Conservation (phyloP, 2,113 vertebrate species). For the Eurystomus gularis region DNA sequence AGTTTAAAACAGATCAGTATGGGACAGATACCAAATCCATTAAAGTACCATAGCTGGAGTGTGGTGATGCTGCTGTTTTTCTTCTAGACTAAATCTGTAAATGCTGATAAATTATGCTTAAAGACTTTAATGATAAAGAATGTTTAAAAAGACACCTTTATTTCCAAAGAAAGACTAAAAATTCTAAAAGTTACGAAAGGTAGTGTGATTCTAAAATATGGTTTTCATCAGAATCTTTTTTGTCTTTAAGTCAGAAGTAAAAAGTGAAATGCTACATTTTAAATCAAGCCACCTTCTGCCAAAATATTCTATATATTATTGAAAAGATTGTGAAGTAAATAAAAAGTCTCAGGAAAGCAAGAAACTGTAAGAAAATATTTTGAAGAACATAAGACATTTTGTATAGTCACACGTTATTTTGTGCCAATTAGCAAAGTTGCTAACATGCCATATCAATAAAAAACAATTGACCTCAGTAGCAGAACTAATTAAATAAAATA, state of each 20-base stretch:
- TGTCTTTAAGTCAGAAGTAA: neutral
- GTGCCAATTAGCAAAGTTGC: constrained; percentile 68
- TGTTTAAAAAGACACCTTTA: neutral
- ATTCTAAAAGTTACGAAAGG: neutral
- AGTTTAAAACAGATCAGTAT: neutral
- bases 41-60: neutral
- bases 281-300: neutral
- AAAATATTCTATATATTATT: neutral
- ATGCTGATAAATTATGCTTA: neutral
- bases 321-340: neutral
- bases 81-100: neutral
- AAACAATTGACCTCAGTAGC: constrained; percentile 70
- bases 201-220: neutral
- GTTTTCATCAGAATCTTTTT: neutral
- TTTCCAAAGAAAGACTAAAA: neutral
- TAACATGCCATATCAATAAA: constrained; percentile 70
- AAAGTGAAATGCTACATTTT: neutral
- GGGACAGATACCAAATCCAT: neutral
- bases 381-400: constrained; percentile 19
- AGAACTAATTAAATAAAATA: constrained; percentile 76
- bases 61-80: neutral
- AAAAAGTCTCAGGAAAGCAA: neutral
- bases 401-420: constrained; percentile 45
- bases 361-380: neutral
- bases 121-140: neutral